phyloP scores from a whole-genome alignment of 1,140 invertebrate genomes.

The Macrostomum lignano region DNA sequence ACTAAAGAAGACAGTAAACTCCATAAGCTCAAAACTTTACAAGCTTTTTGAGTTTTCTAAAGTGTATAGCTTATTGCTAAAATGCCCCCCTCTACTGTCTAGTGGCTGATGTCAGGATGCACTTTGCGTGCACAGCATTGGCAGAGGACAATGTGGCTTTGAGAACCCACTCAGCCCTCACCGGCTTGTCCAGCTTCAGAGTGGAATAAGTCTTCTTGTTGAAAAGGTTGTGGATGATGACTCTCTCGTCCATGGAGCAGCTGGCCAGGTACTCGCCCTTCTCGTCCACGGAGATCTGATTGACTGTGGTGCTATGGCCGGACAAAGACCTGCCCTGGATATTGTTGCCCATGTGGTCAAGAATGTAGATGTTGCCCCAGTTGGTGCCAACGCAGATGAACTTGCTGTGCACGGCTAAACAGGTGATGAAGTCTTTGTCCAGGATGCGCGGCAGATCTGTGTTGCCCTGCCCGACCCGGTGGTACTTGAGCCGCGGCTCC shows the following conservation, averaged over 20 bases:
- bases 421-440: conserved; percentile 56
- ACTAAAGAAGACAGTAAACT: too few species aligned
- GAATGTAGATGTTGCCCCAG: conserved; percentile 54
- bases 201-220: too few species aligned
- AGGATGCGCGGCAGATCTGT: conserved; percentile 56
- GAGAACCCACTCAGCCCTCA: too few species aligned
- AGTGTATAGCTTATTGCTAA: too few species aligned
- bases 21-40: too few species aligned
- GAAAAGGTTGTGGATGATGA: conserved; percentile 18
- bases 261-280: conserved; percentile 69
- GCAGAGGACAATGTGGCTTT: too few species aligned
- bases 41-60: too few species aligned
- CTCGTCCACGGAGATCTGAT: conserved; percentile 65
- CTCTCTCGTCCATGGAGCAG: conserved; percentile 73
- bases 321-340: conserved; percentile 34
- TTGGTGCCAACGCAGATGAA: conserved; percentile 68
- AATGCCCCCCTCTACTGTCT: too few species aligned
- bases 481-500: conserved; percentile 70
- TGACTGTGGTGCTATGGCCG: conserved; percentile 54
- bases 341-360: conserved; percentile 69
- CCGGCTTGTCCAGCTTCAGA: too few species aligned
- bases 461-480: conserved; percentile 52
- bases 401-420: conserved; percentile 67
- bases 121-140: too few species aligned
- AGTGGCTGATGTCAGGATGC: too few species aligned